Percentiles rank a stretch among this genome's conserved stretches.
Evolutionary conservation across 1,140 invertebrate genomes (phyloP).

Genomic region (Amyelois transitella): DNA sequence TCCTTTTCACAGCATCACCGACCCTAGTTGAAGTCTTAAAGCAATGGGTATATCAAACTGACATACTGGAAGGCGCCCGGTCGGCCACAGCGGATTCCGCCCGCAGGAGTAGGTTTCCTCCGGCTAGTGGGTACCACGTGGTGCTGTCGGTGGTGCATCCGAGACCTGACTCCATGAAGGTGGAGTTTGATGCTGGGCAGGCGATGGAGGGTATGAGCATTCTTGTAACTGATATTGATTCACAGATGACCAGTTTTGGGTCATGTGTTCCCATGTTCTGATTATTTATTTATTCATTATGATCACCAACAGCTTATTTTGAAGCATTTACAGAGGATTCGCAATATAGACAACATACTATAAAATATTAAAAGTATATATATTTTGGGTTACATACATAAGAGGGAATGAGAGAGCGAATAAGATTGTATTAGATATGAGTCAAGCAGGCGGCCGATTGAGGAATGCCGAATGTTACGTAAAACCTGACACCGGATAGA

Average conservation of each 20-base stretch:
- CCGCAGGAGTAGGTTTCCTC: conserved; percentile 48
- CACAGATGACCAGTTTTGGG: conserved; percentile 5
- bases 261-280: no score
- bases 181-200: conserved; percentile 46
- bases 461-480: no score
- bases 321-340: no score
- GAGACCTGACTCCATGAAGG: conserved; percentile 37
- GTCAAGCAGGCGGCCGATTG: no score
- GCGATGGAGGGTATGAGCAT: conserved; percentile 47
- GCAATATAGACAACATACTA: no score
- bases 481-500: no score
- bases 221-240: not conserved
- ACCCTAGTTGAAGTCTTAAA: conserved; percentile 35
- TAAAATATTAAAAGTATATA: no score
- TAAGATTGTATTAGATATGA: no score
- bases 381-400: no score
- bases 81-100: conserved; percentile 39
- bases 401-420: no score
- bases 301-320: no score
- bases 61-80: conserved; percentile 37
- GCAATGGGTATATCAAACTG: conserved; percentile 51
- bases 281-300: no score
- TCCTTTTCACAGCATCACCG: conserved; percentile 22
- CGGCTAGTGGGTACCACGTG: conserved; percentile 48
- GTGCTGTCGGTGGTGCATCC: conserved; percentile 63